Evolutionary conservation across 2,888 invertebrate genomes (phyloP).

Genomic region (Drosophila fungiperda): DNA sequence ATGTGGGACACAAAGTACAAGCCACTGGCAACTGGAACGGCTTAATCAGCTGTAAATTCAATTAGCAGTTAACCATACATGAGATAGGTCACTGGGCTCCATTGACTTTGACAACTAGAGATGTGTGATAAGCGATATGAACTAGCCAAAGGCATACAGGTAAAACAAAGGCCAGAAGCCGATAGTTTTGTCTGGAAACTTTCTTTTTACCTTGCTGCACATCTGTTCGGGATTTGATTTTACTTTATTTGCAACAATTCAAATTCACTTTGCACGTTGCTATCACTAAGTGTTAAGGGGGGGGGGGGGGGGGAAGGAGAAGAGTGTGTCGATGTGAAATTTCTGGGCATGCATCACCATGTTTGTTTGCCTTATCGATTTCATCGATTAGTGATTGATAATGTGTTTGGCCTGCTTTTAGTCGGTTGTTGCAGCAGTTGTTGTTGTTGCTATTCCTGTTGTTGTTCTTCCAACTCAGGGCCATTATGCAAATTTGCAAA

Average conservation of each 20-base stretch:
- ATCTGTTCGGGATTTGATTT: background rate
- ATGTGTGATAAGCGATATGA: slow-evolving; percentile 1
- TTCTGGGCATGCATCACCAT: slow-evolving; percentile 13
- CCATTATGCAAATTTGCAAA: slow-evolving; percentile 65
- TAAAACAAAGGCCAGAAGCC: background rate
- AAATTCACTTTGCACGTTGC: slow-evolving; percentile 9
- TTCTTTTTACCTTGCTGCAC: background rate
- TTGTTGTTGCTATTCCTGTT: background rate
- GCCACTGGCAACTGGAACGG: slow-evolving; percentile 19
- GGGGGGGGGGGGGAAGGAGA: background rate
- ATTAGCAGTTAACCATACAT: slow-evolving; percentile 48
- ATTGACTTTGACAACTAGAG: slow-evolving; percentile 8
- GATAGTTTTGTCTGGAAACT: background rate
- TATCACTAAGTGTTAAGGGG: slow-evolving; percentile 19
- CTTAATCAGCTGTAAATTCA: slow-evolving; percentile 64
- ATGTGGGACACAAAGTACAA: slow-evolving; percentile 22
- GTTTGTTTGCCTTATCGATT: slow-evolving; percentile 67
- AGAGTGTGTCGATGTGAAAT: slow-evolving; percentile 5
- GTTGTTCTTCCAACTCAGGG: slow-evolving; percentile 34
- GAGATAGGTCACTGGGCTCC: slow-evolving; percentile 11
- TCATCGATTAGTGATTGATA: slow-evolving; percentile 75
- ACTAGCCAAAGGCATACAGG: background rate
- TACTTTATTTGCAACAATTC: background rate
- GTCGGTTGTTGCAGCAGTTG: background rate
- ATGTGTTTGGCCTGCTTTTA: slow-evolving; percentile 55